phyloP scores from a whole-genome alignment of 2,888 invertebrate genomes.

The Hermodice carunculata region DNA sequence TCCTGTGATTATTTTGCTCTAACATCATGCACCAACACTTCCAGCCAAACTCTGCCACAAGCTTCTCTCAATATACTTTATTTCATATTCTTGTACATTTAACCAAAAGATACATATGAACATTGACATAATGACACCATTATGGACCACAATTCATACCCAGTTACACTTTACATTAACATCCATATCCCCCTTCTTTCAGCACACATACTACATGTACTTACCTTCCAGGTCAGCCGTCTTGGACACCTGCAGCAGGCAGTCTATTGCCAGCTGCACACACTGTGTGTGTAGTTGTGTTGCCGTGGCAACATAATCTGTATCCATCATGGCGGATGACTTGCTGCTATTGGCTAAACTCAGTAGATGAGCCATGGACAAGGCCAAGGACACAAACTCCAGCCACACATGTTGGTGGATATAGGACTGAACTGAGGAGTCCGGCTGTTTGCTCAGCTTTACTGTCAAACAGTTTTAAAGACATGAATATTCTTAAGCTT shows the following conservation, averaged over 20 bases:
- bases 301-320: constrained; percentile 58
- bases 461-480: no score
- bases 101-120: no score
- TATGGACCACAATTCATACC: no score
- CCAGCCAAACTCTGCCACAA: no score
- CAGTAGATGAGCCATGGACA: constrained; percentile 50
- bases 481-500: neutral
- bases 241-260: constrained; percentile 31
- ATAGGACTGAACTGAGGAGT: constrained; percentile 62
- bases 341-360: constrained; percentile 16
- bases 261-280: constrained; percentile 55
- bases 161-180: no score
- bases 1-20: no score
- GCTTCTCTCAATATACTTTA: no score
- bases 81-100: no score
- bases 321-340: constrained; percentile 35
- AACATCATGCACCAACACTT: no score
- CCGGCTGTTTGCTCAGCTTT: constrained; percentile 54
- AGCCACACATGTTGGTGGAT: constrained; percentile 68
- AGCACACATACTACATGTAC: neutral
- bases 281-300: constrained; percentile 60
- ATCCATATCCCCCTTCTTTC: neutral
- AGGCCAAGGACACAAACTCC: constrained; percentile 59
- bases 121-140: no score
- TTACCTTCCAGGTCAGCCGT: neutral